phyloP scores from a whole-genome alignment of 2,797 vertebrate species.

The Tokudaia tokunoshimensis region DNA sequence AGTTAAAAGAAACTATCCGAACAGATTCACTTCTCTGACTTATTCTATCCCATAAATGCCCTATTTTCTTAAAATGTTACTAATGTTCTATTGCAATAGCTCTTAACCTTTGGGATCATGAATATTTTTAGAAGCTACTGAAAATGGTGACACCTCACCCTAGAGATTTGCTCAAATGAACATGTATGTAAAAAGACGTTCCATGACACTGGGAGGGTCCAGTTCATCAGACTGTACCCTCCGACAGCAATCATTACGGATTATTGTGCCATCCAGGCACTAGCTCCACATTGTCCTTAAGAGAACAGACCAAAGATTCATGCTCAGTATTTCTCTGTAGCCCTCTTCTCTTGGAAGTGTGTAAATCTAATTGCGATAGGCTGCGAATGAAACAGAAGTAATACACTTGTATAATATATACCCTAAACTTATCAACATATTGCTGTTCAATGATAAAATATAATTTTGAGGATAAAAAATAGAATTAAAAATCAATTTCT shows the following conservation, averaged over 20 bases:
- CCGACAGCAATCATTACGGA: not conserved
- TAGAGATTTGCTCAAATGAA: not conserved
- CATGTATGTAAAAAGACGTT: not conserved
- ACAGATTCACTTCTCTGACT: not conserved
- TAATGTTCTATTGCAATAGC: not conserved
- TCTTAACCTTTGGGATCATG: not conserved
- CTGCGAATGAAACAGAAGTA: not conserved
- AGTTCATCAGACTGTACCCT: not conserved
- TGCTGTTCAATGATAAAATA: not conserved
- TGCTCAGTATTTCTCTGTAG: not conserved
- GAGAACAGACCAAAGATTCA: conserved; percentile 18
- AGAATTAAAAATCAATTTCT: not conserved
- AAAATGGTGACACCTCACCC: not conserved
- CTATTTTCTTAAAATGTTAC: not conserved
- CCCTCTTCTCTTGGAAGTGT: not conserved
- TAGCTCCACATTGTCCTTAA: not conserved
- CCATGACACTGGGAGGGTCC: not conserved
- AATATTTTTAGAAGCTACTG: conserved; percentile 30
- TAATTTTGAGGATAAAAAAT: not conserved
- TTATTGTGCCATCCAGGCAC: not conserved
- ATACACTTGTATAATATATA: not conserved
- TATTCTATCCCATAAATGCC: not conserved
- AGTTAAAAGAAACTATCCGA: not conserved
- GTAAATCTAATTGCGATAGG: not conserved
- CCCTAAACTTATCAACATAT: not conserved